Evolutionary conservation across 2,113 vertebrate species (phyloP), one percentile per base, ranked within the genome.

Genomic region (Phylloscopus trochiloides): DNA sequence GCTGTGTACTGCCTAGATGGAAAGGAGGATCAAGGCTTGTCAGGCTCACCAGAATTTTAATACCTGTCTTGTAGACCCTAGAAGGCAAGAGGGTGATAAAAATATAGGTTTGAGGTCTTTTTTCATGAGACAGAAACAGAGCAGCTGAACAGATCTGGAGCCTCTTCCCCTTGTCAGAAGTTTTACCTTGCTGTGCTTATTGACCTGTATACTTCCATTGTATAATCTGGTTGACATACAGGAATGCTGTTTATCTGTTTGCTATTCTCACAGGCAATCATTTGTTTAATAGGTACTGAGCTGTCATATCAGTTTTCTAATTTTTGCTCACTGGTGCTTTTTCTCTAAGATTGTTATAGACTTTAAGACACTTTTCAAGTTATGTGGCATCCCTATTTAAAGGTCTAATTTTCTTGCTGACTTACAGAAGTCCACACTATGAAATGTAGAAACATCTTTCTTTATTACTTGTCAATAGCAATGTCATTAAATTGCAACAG

Each of bases 381-480:
- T 77, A 13, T 47, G 3, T 34, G 57, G 54, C 11, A 38, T 43
- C 40, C 15, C 6, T 73, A 3, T 13, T 54, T 74, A 87, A 71
- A 67, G 34, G 17, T 84, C 51, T 78, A 26, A 62, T 90, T 93
- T 91, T 93, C 42, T 42, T n/a, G n/a, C 47, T 72, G 40, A 16
- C 14, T 19, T 59, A 26, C 1, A 0, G 0, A 62, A 59, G 32
- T 57, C 18, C 16, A 28, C 26, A 6, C 48, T 48, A 4, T 0
- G 3, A 89, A 94, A 90, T 42, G 29, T 25, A 58, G 32, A 65
- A 77, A 4, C 9, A 10, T 66, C 58, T 72, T 70, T 63, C 47
- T 76, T 72, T 76, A 11, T 68, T 79, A 51, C 10, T 91, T 73
- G 13, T 76, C 65, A 81, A 81, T 93, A 66, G 3, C 42, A n/a